Base-by-base conservation (phyloP, 2,797 vertebrate genomes). In the Hemitrygon akajei region DNA sequence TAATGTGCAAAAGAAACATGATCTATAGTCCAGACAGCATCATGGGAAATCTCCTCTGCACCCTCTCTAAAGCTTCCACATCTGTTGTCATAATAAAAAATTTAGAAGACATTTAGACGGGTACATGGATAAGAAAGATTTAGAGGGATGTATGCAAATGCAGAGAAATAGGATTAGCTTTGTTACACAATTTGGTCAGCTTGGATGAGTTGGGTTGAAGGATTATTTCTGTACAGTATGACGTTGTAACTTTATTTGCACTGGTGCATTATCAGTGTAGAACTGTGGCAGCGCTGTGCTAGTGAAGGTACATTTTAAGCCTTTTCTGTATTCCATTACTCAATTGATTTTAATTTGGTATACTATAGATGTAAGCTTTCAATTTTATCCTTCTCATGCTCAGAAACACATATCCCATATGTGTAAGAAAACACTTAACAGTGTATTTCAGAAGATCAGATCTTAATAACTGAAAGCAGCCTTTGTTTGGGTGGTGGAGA, bases 401-500 rank as follows among this genome's bases (percentile, higher is more conserved):
- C 76, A 75, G 37, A 75, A 91, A 93, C 27, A 93, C 73, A 93
- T 93, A 76, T 71, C 37, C 71, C 71, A 92, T 66, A 92, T 47
- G 69, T 56, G 69, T 27, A 73, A 25, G 40, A 75, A 93, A 93
- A 40, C 40, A 93, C 69, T 30, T 30, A 58, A 76, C 40, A 56
- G 76, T 93, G 71, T 75, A 93, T 93, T 71, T 22, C 76, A 58
- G 11, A 75, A 56, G 27, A 93, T 76, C 91, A 93, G 91, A 93
- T 93, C 6, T 56, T 25, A 93, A 14, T 93, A 75, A 93, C 71
- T 93, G 71, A 93, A 93, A 40, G 71, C 71, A 93, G 91, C 71
- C 71, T 93, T 93, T 93, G 91, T 93, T 93, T 73, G 91, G 37
- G 60, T 66, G 86, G 86, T 89, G 40, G 27, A 76, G 71, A 27